Conservation (phyloP, 2,113 vertebrate genomes). For the Choloepus hoffmanni region DNA sequence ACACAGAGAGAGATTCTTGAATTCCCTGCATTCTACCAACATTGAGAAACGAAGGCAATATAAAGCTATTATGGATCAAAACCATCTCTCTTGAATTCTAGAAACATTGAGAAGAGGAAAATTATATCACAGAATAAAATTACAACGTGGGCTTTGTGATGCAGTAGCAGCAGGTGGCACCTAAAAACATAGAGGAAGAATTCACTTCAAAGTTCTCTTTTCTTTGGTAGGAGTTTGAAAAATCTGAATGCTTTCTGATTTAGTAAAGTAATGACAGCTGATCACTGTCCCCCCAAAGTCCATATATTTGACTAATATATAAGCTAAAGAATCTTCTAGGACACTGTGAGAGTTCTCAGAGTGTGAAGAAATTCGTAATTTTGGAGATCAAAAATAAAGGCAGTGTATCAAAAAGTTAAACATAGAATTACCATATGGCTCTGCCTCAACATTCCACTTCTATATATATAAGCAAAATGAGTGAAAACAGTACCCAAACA, state of each 20-base stretch:
- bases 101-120: not conserved
- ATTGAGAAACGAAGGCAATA: not conserved
- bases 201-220: not conserved
- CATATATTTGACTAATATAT: not conserved
- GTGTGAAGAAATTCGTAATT: constrained; percentile 1
- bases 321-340: not conserved
- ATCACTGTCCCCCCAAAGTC: not conserved
- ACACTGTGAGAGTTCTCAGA: not conserved
- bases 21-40: not conserved
- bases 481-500: no score
- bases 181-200: not conserved
- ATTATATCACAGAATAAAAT: constrained; percentile 29
- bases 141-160: not conserved
- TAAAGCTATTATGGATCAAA: constrained; percentile 1
- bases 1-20: not conserved
- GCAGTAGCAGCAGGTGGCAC: not conserved
- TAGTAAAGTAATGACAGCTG: not conserved
- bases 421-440: no score
- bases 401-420: not conserved
- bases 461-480: no score
- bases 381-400: not conserved
- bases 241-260: constrained; percentile 26
- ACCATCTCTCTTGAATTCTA: constrained; percentile 20
- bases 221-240: not conserved
- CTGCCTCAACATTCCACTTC: no score